These are phyloP conservation scores for Spisula solida DNA, from an alignment of 2,888 invertebrate species.

Conservation along the genomic window DNA sequence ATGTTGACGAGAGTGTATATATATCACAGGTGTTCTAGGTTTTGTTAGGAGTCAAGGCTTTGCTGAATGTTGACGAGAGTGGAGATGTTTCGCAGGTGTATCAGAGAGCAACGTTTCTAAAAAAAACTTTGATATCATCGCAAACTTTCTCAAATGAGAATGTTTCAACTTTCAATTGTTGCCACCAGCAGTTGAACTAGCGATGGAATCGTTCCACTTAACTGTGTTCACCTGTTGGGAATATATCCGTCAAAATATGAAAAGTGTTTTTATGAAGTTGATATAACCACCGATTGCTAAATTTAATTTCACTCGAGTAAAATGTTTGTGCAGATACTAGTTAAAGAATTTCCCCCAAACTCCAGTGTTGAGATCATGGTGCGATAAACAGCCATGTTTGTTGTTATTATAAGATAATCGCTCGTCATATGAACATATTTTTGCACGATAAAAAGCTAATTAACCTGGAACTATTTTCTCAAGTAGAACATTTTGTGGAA, in stretches of 20 bases:
- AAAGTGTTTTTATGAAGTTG: not conserved
- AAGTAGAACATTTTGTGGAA: not conserved
- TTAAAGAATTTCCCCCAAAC: not conserved
- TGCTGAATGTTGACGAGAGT: not conserved
- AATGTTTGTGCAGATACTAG: not conserved
- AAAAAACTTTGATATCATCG: not conserved
- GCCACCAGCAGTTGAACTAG: not conserved
- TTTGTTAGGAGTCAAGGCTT: not conserved
- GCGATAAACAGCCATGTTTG: not conserved
- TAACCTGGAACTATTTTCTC: not conserved
- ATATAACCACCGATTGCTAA: not conserved
- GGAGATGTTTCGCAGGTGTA: not conserved
- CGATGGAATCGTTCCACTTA: not conserved
- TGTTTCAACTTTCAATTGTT: not conserved
- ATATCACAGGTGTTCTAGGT: not conserved
- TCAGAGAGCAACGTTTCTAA: not conserved
- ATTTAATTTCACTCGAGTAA: not conserved
- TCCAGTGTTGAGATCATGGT: not conserved
- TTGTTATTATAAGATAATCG: not conserved
- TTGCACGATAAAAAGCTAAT: not conserved
- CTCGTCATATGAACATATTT: not conserved
- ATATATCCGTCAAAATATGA: not conserved
- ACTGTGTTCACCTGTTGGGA: not conserved
- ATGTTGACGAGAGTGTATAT: too few species aligned
- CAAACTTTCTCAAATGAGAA: not conserved